Evolutionary conservation across 2,113 vertebrate genomes (phyloP), one percentile per base, ranked within the genome.

Genomic region (Chiloscyllium plagiosum): DNA sequence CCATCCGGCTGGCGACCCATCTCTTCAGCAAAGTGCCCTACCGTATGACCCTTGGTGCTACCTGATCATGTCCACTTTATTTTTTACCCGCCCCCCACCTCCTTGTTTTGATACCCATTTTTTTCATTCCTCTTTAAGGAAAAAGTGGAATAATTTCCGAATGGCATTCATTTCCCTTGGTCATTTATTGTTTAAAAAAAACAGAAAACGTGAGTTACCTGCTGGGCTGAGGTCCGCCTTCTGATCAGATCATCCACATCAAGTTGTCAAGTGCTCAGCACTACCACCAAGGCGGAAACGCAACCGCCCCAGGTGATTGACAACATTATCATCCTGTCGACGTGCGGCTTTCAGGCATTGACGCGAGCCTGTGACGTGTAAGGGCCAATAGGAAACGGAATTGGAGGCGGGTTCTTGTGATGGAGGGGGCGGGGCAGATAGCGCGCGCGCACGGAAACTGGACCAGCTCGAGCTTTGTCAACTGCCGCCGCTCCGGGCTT

Each of bases 181-280:
- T 33, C 24, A 4, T 33, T 33, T 6, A 5, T 76, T 76, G n/a
- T 80, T 80, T 80, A 15, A 8, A 72, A 72, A 24, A 72, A 72
- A 72, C 69, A 72, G n/a, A 80, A 80, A 80, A 80, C n/a, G n/a
- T 50, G 50, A 89, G 33, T 29, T 61, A 92, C 52, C 87, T 61
- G 87, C 29, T 15, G 13, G n/a, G n/a, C 22, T 12, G 24, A 47
- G 42, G 33, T 22, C n/a, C 61, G 17, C 89, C 29, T 22, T n/a
- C 85, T 20, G 89, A 93, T 37, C 61, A 37, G 56, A 92, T 92
- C 13, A n/a, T 61, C 87, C 65, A 93, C 89, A 37, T 68, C 89
- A 66, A 93, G 61, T 93, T 93, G 89, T 93, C 89, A 66, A 93
- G 89, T 20, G 61, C 33, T 93, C 61, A 29, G 70, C 29, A 76